Evolutionary conservation across 2,888 invertebrate species (phyloP).

Genomic region (Phortica okadai): DNA sequence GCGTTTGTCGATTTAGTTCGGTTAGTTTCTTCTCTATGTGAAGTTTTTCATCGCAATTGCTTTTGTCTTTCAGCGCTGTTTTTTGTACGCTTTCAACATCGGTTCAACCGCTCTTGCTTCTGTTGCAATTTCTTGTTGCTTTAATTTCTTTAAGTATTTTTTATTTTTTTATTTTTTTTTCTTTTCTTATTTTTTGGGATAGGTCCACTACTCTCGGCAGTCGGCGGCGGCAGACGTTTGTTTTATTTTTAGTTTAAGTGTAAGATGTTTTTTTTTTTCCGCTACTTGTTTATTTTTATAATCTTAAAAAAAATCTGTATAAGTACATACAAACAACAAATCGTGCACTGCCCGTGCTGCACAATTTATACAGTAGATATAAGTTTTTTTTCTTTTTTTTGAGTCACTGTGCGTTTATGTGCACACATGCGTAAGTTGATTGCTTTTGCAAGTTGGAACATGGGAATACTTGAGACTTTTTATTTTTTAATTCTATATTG

Average conservation of each 20-base stretch:
- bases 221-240: slow-evolving; percentile 37
- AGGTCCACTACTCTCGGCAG: slow-evolving; percentile 44
- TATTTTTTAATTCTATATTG: slow-evolving; percentile 6
- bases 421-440: too few species aligned
- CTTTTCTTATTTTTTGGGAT: slow-evolving; percentile 45
- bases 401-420: not conserved
- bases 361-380: too few species aligned
- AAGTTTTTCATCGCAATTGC: slow-evolving; percentile 35
- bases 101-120: slow-evolving; percentile 26
- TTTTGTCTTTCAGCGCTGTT: slow-evolving; percentile 50
- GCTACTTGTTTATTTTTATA: not conserved
- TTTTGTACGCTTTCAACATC: slow-evolving; percentile 44
- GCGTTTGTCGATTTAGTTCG: slow-evolving; percentile 53
- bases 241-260: slow-evolving; percentile 12
- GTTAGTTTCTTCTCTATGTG: slow-evolving; percentile 52
- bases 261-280: slow-evolving; percentile 33
- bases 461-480: too few species aligned
- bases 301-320: not conserved
- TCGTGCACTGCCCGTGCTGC: too few species aligned
- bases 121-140: not conserved
- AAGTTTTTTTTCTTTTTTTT: slow-evolving; percentile 8
- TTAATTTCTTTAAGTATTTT: not conserved
- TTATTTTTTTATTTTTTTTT: not conserved
- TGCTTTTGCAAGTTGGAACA: too few species aligned
- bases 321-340: too few species aligned